A percentile compares a stretch with the other conserved stretches of the same genome.
Evolutionary conservation across 1,140 invertebrate genomes (phyloP).

Genomic region (Pomacea maculata): DNA sequence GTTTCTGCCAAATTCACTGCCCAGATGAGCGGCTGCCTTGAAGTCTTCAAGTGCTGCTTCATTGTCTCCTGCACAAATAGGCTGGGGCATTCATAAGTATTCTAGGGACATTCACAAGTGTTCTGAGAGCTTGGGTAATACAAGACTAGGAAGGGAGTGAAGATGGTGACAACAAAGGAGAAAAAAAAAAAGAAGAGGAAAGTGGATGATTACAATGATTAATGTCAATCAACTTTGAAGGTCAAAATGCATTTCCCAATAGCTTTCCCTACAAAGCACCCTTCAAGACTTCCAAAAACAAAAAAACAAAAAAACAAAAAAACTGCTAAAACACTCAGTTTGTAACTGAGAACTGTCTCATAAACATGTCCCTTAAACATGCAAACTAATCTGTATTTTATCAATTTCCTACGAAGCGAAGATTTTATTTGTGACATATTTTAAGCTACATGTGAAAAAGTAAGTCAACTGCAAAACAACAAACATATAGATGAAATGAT

Average conservation of each 20-base stretch:
- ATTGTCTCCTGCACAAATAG: conserved; percentile 49
- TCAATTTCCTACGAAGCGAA: too few species aligned
- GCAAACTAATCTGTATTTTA: too few species aligned
- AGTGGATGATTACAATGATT: not conserved
- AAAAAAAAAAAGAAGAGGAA: not conserved
- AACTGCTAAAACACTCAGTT: too few species aligned
- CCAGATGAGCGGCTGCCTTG: conserved; percentile 76
- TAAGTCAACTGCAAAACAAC: not conserved
- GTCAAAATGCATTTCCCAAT: too few species aligned
- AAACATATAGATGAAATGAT: not conserved
- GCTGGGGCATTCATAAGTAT: not conserved
- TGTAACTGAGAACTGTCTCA: too few species aligned
- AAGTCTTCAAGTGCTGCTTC: conserved; percentile 72
- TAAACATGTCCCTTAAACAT: too few species aligned
- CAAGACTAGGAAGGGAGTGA: not conserved
- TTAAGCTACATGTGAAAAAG: not conserved
- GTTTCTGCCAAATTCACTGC: conserved; percentile 83
- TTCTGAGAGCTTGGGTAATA: not conserved
- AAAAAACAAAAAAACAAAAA: too few species aligned
- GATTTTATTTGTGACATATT: not conserved
- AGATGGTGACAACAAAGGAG: not conserved
- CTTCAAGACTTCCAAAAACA: too few species aligned
- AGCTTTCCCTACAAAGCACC: too few species aligned
- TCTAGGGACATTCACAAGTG: not conserved
- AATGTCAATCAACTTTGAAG: not conserved